These are phyloP conservation scores for Apotomis capreana DNA, from an alignment of 2,888 invertebrate genomes.

Conservation along the genomic window DNA sequence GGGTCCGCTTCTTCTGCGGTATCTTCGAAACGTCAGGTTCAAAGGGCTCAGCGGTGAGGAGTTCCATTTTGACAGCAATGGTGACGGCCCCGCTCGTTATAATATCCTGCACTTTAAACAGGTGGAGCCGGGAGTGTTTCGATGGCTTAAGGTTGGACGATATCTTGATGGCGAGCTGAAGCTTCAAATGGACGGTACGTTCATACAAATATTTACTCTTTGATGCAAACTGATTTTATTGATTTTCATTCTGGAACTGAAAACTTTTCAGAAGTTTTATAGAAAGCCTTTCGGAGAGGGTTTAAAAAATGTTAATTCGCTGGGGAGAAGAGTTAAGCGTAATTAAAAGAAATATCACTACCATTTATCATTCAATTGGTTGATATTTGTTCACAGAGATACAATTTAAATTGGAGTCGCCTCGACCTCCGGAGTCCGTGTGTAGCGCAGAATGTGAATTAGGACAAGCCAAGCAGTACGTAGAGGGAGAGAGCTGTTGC, in stretches of 20 bases:
- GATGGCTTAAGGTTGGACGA: conserved; percentile 94
- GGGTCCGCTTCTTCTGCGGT: conserved; percentile 92
- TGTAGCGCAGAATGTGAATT: conserved; percentile 94
- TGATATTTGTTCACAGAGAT: conserved; percentile 82
- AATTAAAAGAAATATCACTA: no score
- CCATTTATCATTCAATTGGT: no score
- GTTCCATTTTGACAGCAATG: conserved; percentile 94
- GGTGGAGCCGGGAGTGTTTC: conserved; percentile 87
- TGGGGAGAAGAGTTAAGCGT: no score
- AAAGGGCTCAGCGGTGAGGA: conserved; percentile 89
- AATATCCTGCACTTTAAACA: conserved; percentile 98
- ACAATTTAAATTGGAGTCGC: conserved; percentile 90
- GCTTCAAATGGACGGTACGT: conserved; percentile 89
- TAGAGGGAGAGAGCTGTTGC: conserved; percentile 96
- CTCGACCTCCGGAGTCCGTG: conserved; percentile 92
- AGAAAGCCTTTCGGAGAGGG: no score
- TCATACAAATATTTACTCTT: no score
- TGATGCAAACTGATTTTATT: no score
- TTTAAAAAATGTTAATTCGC: no score
- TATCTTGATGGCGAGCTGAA: conserved; percentile 92
- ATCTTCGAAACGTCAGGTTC: conserved; percentile 93
- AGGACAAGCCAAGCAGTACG: conserved; percentile 96
- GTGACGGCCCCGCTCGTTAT: conserved; percentile 97
- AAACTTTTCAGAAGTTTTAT: no score
- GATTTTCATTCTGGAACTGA: no score